phyloP scores from a whole-genome alignment of 2,888 invertebrate species.

The Zele albiditarsus region DNA sequence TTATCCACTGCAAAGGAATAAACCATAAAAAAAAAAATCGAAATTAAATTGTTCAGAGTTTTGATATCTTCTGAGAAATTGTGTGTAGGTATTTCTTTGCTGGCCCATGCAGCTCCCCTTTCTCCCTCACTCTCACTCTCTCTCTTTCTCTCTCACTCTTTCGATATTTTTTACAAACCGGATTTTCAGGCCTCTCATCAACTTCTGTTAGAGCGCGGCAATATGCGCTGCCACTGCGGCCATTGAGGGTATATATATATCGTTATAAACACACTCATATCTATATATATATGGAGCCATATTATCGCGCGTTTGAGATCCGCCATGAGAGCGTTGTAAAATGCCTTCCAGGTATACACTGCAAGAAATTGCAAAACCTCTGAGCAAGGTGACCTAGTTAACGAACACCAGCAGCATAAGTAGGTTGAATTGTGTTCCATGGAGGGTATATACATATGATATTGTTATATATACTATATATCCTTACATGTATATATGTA shows the following conservation, averaged over 20 bases:
- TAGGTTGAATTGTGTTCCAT: conserved; percentile 49
- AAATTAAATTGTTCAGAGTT: not conserved
- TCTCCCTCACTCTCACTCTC: not conserved
- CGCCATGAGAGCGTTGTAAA: conserved; percentile 27
- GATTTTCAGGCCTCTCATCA: conserved; percentile 57
- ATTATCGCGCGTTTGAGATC: conserved; percentile 29
- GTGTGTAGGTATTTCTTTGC: not conserved
- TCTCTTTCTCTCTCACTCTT: not conserved
- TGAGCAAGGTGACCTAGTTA: conserved; percentile 67
- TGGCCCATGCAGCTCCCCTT: not conserved
- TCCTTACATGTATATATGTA: not conserved
- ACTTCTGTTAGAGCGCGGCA: conserved; percentile 18
- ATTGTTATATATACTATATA: not conserved
- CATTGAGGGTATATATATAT: not conserved
- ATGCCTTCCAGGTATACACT: conserved; percentile 51
- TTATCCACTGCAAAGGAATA: no score
- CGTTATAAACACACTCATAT: not conserved
- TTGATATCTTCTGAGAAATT: not conserved
- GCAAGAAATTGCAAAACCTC: conserved; percentile 60
- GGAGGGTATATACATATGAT: conserved; percentile 2
- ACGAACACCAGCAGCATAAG: conserved; percentile 40
- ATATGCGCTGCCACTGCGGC: not conserved
- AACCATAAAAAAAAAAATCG: not conserved
- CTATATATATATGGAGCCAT: not conserved
- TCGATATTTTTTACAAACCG: conserved; percentile 60